Percentiles rank a stretch among this genome's conserved stretches.
phyloP scores from a whole-genome alignment of 2,888 invertebrate species.

The Neoscelio sp. region DNA sequence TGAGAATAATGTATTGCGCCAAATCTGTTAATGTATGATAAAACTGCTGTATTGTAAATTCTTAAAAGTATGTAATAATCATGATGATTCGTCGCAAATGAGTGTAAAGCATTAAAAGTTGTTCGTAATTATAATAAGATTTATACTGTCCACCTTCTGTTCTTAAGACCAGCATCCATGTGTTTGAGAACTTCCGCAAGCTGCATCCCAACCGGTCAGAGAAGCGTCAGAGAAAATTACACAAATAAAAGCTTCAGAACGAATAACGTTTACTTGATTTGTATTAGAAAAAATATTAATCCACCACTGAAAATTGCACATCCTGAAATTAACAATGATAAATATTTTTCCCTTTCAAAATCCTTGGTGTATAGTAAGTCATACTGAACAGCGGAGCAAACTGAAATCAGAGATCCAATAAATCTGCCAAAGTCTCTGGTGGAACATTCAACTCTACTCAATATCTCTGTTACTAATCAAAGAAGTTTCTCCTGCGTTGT shows the following conservation, averaged over 20 bases:
- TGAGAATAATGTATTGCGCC: not conserved
- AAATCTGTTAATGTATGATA: constrained; percentile 20
- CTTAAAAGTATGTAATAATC: constrained; percentile 38
- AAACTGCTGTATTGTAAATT: constrained; percentile 41
- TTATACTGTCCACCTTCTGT: constrained; percentile 16
- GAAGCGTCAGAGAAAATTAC: constrained; percentile 45
- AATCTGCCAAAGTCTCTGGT: constrained; percentile 19
- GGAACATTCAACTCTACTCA: too few relatives aligned
- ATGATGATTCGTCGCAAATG: constrained; percentile 23
- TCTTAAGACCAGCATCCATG: constrained; percentile 46
- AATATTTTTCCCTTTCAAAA: constrained; percentile 25
- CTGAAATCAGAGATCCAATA: constrained; percentile 29
- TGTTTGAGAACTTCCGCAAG: constrained; percentile 2
- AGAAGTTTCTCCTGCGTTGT: too few relatives aligned
- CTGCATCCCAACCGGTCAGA: constrained; percentile 40
- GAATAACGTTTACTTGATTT: not conserved
- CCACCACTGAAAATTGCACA: constrained; percentile 29
- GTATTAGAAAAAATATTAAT: not conserved
- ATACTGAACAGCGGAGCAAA: constrained; percentile 28
- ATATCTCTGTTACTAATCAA: too few relatives aligned
- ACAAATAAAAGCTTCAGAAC: not conserved
- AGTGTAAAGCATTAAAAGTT: constrained; percentile 31
- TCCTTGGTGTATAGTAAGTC: constrained; percentile 15
- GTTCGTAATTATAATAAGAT: constrained; percentile 40
- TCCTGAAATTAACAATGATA: constrained; percentile 3